Percentiles rank a stretch among this genome's conserved stretches.
These are phyloP conservation scores for Neodiprion fabricii DNA, from an alignment of 1,140 invertebrate species.

Conservation along the genomic window DNA sequence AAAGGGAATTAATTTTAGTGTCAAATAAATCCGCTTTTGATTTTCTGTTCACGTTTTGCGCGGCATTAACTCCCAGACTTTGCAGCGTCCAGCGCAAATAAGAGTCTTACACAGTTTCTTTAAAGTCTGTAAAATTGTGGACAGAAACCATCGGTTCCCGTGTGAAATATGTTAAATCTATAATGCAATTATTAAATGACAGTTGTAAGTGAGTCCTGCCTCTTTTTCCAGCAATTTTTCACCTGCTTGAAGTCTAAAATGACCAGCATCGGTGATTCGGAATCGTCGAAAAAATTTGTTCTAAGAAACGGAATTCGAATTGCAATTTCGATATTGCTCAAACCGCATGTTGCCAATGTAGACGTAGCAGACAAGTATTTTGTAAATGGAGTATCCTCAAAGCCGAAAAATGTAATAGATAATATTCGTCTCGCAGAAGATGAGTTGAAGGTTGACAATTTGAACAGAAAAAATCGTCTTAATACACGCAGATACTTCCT, in stretches of 20 bases:
- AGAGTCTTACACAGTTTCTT: too few species aligned
- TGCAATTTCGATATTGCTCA: slow-evolving; percentile 30
- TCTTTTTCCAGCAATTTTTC: slow-evolving; percentile 17
- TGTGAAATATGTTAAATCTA: too few species aligned
- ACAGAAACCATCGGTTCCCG: too few species aligned
- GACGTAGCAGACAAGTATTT: not conserved
- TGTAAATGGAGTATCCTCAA: not conserved
- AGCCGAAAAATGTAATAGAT: not conserved
- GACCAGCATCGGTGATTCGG: slow-evolving; percentile 14
- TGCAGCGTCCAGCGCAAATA: too few species aligned
- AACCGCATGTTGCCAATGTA: slow-evolving; percentile 2
- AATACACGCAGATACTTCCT: slow-evolving; percentile 28
- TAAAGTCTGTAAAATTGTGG: too few species aligned
- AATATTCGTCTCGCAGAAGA: not conserved
- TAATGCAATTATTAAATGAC: too few species aligned
- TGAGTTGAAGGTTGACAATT: not conserved
- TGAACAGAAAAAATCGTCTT: not conserved
- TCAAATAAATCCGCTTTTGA: too few species aligned
- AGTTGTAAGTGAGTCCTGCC: too few species aligned
- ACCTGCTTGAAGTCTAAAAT: slow-evolving; percentile 21
- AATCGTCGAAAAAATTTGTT: slow-evolving; percentile 22
- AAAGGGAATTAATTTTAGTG: too few species aligned
- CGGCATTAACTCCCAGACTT: too few species aligned
- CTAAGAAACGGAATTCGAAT: slow-evolving; percentile 30
- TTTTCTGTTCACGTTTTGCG: too few species aligned